phyloP scores from a whole-genome alignment of 2,113 vertebrate genomes.

The Heterotis niloticus region DNA sequence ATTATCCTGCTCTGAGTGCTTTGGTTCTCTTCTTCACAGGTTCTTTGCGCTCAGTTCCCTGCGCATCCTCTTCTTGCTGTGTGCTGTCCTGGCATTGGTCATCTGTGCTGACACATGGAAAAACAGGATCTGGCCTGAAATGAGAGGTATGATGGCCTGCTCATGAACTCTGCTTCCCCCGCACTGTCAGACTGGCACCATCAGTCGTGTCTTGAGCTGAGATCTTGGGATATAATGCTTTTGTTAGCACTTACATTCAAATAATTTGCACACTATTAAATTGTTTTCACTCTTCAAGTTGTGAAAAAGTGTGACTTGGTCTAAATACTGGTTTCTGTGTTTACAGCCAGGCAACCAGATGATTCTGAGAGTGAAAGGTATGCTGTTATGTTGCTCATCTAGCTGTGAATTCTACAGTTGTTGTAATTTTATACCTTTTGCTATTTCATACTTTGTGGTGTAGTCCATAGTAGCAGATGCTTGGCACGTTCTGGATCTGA shows the following conservation, averaged over 20 bases:
- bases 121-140: slow-evolving; percentile 86
- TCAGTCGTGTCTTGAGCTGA: background rate
- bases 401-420: background rate
- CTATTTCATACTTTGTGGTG: background rate
- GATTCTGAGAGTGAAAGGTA: slow-evolving; percentile 82
- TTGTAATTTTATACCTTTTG: background rate
- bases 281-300: background rate
- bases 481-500: background rate
- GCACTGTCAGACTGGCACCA: background rate
- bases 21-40: slow-evolving; percentile 55
- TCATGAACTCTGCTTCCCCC: background rate
- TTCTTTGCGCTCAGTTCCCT: slow-evolving; percentile 88
- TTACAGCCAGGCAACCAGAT: slow-evolving; percentile 59
- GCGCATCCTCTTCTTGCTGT: slow-evolving; percentile 80
- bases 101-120: slow-evolving; percentile 89
- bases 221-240: background rate
- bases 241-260: background rate
- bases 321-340: slow-evolving; percentile 23
- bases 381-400: slow-evolving; percentile 28
- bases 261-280: background rate
- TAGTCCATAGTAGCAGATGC: background rate
- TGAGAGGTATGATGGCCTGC: slow-evolving; percentile 66
- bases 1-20: background rate
- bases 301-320: background rate
- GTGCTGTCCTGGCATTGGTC: slow-evolving; percentile 66